Evolutionary conservation across 1,140 invertebrate genomes (phyloP).

Genomic region (Meloidogyne exigua): DNA sequence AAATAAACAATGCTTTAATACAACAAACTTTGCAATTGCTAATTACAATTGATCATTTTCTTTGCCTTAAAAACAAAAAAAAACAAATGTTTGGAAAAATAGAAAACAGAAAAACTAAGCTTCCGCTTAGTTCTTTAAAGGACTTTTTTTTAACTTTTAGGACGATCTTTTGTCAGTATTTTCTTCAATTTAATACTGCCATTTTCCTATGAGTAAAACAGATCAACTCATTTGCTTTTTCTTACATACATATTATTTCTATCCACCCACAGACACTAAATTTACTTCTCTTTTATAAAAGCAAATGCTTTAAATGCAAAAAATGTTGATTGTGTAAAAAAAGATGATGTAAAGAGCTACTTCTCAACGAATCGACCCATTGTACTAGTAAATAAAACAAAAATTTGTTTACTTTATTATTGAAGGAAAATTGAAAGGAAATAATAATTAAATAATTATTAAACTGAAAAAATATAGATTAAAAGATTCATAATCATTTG

Average conservation of each 20-base stretch:
- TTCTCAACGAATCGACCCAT: neutral
- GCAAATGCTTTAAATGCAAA: neutral
- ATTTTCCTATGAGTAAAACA: neutral
- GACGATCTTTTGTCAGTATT: neutral
- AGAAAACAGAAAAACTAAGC: no score
- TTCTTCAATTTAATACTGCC: neutral
- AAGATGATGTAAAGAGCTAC: neutral
- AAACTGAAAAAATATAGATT: no score
- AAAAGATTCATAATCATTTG: no score
- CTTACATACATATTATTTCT: neutral
- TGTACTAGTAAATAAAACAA: neutral
- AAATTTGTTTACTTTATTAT: neutral
- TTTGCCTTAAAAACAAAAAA: neutral
- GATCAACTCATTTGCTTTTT: neutral
- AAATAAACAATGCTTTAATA: neutral
- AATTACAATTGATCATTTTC: neutral
- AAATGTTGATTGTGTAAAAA: neutral
- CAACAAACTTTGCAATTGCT: neutral
- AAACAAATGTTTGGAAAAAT: neutral
- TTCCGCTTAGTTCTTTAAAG: neutral
- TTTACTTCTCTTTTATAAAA: neutral
- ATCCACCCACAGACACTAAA: neutral
- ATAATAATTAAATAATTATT: no score
- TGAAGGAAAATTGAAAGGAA: no score
- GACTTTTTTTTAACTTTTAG: neutral